phyloP scores from a whole-genome alignment of 2,797 vertebrate genomes.

The Geotria australis region DNA sequence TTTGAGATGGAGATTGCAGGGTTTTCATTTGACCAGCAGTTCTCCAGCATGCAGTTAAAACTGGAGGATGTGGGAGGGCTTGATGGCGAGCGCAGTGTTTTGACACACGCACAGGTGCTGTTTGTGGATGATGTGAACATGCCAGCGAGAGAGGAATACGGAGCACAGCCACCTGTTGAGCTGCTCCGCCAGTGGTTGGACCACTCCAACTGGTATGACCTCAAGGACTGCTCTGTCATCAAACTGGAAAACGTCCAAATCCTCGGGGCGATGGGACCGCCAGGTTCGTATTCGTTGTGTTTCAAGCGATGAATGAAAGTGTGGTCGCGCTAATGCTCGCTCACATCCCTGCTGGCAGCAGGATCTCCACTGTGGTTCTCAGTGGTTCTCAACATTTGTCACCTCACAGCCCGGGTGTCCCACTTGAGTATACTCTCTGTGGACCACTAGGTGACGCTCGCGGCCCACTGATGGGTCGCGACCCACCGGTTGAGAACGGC shows the following conservation, averaged over 20 bases:
- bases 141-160: constrained; percentile 52
- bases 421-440: too few species aligned
- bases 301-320: not conserved
- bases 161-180: constrained; percentile 62
- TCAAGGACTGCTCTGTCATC: constrained; percentile 45
- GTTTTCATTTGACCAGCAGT: too few species aligned
- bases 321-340: not conserved
- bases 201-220: constrained; percentile 68
- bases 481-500: too few species aligned
- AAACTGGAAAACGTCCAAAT: constrained; percentile 44
- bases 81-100: not conserved
- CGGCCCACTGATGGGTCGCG: too few species aligned
- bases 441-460: too few species aligned
- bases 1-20: too few species aligned
- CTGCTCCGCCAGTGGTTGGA: constrained; percentile 63
- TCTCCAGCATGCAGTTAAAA: not conserved
- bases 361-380: too few species aligned
- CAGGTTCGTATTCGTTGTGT: constrained; percentile 17
- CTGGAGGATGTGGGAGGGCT: not conserved
- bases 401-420: too few species aligned
- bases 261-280: constrained; percentile 59
- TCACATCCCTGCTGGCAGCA: too few species aligned
- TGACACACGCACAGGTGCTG: constrained; percentile 19
- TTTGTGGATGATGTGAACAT: constrained; percentile 85
- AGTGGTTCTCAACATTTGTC: too few species aligned